These are phyloP conservation scores for Myrmecobius fasciatus DNA, from an alignment of 2,113 vertebrate genomes.

Conservation along the genomic window DNA sequence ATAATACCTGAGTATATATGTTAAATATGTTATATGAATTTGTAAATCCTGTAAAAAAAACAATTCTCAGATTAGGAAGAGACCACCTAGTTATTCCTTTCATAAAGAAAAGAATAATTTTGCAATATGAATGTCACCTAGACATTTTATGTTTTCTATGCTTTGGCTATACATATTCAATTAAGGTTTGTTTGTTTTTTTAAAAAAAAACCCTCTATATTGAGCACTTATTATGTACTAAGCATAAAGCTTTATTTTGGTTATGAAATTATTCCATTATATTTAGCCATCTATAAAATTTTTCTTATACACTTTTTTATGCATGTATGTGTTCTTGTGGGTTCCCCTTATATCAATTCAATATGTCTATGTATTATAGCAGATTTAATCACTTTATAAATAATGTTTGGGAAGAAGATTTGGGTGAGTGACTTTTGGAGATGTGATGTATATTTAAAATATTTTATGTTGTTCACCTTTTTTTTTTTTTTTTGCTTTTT, in stretches of 20 bases:
- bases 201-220: not conserved
- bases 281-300: slow-evolving; percentile 18
- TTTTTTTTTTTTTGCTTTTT: no score
- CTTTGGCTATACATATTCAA: not conserved
- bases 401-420: not conserved
- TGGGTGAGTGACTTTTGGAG: not conserved
- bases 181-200: not conserved
- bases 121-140: not conserved
- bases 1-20: not conserved
- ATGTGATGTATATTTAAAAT: not conserved
- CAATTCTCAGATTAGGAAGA: not conserved
- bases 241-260: not conserved
- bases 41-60: not conserved
- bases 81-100: not conserved
- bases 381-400: not conserved
- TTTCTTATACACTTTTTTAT: not conserved
- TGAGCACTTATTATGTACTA: not conserved
- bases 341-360: slow-evolving; percentile 45
- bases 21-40: slow-evolving; percentile 3
- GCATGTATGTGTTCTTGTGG: not conserved
- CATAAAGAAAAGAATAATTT: slow-evolving; percentile 32
- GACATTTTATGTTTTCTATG: slow-evolving; percentile 19
- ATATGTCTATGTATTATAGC: not conserved
- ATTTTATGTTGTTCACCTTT: not conserved
- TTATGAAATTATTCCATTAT: not conserved